A percentile compares a stretch with the other conserved stretches of the same genome.
phyloP scores from a whole-genome alignment of 2,797 vertebrate genomes.

The Dallia pectoralis region DNA sequence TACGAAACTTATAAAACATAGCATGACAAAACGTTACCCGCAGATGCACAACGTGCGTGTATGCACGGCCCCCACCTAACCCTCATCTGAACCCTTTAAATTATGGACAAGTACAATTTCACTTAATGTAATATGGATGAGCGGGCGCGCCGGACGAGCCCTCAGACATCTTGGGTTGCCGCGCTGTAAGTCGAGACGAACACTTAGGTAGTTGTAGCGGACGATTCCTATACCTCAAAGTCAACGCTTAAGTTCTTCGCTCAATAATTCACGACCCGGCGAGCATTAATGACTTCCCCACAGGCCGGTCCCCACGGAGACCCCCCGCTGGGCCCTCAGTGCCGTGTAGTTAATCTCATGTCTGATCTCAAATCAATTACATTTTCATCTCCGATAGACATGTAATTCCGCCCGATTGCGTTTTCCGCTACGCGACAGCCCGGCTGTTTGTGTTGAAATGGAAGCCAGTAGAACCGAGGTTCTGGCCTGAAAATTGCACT shows the following conservation, averaged over 20 bases:
- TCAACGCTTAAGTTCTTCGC: slow-evolving; percentile 71
- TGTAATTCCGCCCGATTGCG: slow-evolving; percentile 79
- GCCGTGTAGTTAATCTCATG: slow-evolving; percentile 81
- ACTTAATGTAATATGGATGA: slow-evolving; percentile 66
- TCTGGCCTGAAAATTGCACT: slow-evolving; percentile 72
- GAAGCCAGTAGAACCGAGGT: slow-evolving; percentile 76
- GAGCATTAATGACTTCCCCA: slow-evolving; percentile 78
- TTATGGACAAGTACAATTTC: slow-evolving; percentile 71
- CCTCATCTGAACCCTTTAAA: slow-evolving; percentile 61
- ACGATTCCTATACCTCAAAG: slow-evolving; percentile 66
- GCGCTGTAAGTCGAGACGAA: slow-evolving; percentile 72
- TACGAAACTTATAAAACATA: too few relatives aligned
- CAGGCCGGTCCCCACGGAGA: slow-evolving; percentile 68
- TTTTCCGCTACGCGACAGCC: slow-evolving; percentile 69
- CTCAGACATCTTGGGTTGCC: slow-evolving; percentile 66
- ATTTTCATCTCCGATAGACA: slow-evolving; percentile 80
- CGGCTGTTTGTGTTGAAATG: slow-evolving; percentile 61
- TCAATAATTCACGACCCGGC: slow-evolving; percentile 74
- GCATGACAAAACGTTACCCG: background rate
- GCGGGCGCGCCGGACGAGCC: slow-evolving; percentile 38
- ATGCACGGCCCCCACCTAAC: slow-evolving; percentile 24
- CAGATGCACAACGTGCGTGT: slow-evolving; percentile 28
- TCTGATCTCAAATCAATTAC: slow-evolving; percentile 83
- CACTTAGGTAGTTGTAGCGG: slow-evolving; percentile 69
- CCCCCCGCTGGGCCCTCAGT: slow-evolving; percentile 65